These are phyloP conservation scores for Thecophora atra DNA, from an alignment of 2,888 invertebrate species.

Conservation along the genomic window DNA sequence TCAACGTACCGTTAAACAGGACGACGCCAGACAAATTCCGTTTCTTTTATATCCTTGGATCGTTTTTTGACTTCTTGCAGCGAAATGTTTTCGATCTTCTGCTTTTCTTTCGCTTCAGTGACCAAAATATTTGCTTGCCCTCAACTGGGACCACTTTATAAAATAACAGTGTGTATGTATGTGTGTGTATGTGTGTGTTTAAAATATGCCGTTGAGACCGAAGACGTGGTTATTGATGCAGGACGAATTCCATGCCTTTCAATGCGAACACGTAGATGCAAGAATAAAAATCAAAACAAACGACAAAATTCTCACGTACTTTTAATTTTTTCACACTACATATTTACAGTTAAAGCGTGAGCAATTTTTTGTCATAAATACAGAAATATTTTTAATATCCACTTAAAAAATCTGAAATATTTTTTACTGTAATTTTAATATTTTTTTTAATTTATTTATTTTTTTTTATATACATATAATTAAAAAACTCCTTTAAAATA, in stretches of 20 bases:
- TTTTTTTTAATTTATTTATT: too few species aligned
- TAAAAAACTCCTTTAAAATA: too few species aligned
- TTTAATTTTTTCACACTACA: too few species aligned
- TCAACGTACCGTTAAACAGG: constrained; percentile 32
- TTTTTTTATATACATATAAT: too few species aligned
- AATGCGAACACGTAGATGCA: neutral
- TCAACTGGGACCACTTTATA: neutral
- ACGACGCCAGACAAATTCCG: constrained; percentile 10
- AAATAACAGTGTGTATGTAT: neutral
- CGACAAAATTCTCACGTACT: neutral
- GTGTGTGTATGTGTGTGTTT: constrained; percentile 13
- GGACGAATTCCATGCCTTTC: neutral
- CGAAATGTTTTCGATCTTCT: neutral
- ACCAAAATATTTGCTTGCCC: neutral
- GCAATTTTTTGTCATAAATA: neutral
- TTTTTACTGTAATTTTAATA: too few species aligned
- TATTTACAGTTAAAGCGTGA: too few species aligned
- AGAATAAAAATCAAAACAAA: constrained; percentile 1
- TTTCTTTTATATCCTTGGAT: neutral
- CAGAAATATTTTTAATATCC: too few species aligned
- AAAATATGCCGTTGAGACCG: neutral
- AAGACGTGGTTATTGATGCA: neutral
- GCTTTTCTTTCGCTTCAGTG: neutral
- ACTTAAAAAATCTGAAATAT: too few species aligned
- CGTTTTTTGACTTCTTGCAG: constrained; percentile 14